These are phyloP conservation scores for Halichondria panicea DNA, from an alignment of 37 sponge, comb jelly and placozoan genomes.

Conservation along the genomic window DNA sequence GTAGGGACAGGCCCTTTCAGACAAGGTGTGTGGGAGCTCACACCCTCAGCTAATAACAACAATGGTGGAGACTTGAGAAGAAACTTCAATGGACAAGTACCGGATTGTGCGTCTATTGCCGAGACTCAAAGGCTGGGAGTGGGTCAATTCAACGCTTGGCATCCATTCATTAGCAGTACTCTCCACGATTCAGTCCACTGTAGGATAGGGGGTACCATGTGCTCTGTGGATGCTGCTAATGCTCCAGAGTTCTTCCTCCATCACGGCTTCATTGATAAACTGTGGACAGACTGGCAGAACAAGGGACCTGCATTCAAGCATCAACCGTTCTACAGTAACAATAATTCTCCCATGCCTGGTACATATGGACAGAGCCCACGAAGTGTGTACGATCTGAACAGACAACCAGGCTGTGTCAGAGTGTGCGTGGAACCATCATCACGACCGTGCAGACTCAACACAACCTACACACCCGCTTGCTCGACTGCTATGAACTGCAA, in stretches of 20 bases:
- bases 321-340: constrained; percentile 11
- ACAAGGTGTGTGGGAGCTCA: constrained; percentile 19
- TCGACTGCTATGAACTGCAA: background rate
- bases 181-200: constrained; percentile 48
- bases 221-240: constrained; percentile 35
- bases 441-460: constrained; percentile 14
- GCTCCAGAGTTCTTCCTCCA: constrained; percentile 58
- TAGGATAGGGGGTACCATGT: constrained; percentile 46
- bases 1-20: constrained; percentile 38
- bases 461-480: constrained; percentile 13
- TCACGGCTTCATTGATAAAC: constrained; percentile 54
- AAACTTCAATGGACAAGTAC: constrained; percentile 21
- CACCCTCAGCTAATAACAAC: background rate
- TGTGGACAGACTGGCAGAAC: constrained; percentile 57
- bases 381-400: constrained; percentile 20
- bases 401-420: constrained; percentile 20
- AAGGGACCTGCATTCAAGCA: constrained; percentile 25
- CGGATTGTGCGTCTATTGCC: constrained; percentile 27
- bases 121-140: background rate
- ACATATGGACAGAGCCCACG: background rate
- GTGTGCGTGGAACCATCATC: constrained; percentile 9
- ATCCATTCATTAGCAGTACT: background rate
- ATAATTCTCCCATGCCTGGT: constrained; percentile 16
- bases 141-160: constrained; percentile 24
- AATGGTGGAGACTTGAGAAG: constrained; percentile 4